These are phyloP conservation scores for Drosophila mayaguana DNA, from an alignment of 2,888 invertebrate species.

Conservation along the genomic window DNA sequence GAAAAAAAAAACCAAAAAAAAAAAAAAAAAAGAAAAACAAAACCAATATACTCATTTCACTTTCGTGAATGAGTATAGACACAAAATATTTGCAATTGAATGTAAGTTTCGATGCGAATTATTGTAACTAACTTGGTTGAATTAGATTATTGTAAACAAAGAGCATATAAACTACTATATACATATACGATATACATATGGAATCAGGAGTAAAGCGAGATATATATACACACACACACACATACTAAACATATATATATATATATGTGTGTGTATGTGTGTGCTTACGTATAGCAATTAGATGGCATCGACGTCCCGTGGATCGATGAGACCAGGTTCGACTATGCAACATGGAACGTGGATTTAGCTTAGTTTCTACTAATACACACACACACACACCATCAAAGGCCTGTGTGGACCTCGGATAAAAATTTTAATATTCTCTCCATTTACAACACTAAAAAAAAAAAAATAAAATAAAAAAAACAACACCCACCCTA, in stretches of 20 bases:
- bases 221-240: slow-evolving; percentile 24
- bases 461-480: slow-evolving; percentile 9
- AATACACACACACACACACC: slow-evolving; percentile 34
- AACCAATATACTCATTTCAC: too few species aligned
- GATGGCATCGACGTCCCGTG: slow-evolving; percentile 13
- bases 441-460: slow-evolving; percentile 56
- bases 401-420: slow-evolving; percentile 54
- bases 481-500: slow-evolving; percentile 41
- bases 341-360: slow-evolving; percentile 14
- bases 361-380: slow-evolving; percentile 48
- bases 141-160: slow-evolving; percentile 17
- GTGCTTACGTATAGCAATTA: slow-evolving; percentile 36
- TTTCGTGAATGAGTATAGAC: too few species aligned
- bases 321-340: slow-evolving; percentile 29
- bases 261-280: slow-evolving; percentile 23
- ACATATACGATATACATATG: slow-evolving; percentile 76
- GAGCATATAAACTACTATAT: slow-evolving; percentile 59
- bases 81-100: not conserved
- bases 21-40: not conserved
- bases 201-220: slow-evolving; percentile 39
- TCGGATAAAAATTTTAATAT: slow-evolving; percentile 38
- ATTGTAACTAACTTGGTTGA: slow-evolving; percentile 26
- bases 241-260: slow-evolving; percentile 19
- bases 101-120: slow-evolving; percentile 8
- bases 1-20: not conserved